Evolutionary conservation across 2,888 invertebrate species (phyloP).

Genomic region (Cordylochernes scorpioides): DNA sequence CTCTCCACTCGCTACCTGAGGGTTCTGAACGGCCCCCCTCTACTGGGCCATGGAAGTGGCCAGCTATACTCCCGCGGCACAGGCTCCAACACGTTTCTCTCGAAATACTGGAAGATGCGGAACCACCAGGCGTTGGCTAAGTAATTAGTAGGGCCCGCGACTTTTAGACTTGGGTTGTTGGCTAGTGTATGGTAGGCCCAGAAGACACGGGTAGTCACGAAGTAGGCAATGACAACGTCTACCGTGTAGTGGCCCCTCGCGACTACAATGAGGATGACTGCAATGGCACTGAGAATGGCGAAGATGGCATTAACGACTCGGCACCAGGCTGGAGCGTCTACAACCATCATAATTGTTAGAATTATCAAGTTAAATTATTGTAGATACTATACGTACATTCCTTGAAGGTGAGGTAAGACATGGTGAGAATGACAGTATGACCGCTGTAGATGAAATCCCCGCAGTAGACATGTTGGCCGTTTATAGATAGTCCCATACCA

Average conservation of each 20-base stretch:
- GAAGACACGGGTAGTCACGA: conserved; percentile 60
- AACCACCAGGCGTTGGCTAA: conserved; percentile 68
- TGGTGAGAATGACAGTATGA: conserved; percentile 42
- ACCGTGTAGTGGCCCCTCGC: conserved; percentile 63
- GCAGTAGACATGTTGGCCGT: conserved; percentile 68
- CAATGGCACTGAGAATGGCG: conserved; percentile 27
- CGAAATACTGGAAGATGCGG: conserved; percentile 54
- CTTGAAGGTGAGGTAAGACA: conserved; percentile 41
- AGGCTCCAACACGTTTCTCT: conserved; percentile 53
- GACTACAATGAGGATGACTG: conserved; percentile 30
- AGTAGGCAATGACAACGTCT: conserved; percentile 70
- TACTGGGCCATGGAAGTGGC: conserved; percentile 35
- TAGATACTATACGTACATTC: conserved; percentile 30
- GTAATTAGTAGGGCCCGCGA: conserved; percentile 32
- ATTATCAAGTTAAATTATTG: background rate
- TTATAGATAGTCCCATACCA: conserved; percentile 65
- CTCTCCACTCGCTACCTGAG: too few species aligned
- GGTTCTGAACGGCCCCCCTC: too few species aligned
- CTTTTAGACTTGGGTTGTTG: conserved; percentile 38
- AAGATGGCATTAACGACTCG: background rate
- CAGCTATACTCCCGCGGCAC: conserved; percentile 63
- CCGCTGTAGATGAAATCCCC: conserved; percentile 82
- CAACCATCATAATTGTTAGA: background rate
- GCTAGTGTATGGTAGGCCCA: conserved; percentile 72
- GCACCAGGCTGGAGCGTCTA: background rate